Conservation (phyloP, 2,888 invertebrate genomes). For the Carabus problematicus region DNA sequence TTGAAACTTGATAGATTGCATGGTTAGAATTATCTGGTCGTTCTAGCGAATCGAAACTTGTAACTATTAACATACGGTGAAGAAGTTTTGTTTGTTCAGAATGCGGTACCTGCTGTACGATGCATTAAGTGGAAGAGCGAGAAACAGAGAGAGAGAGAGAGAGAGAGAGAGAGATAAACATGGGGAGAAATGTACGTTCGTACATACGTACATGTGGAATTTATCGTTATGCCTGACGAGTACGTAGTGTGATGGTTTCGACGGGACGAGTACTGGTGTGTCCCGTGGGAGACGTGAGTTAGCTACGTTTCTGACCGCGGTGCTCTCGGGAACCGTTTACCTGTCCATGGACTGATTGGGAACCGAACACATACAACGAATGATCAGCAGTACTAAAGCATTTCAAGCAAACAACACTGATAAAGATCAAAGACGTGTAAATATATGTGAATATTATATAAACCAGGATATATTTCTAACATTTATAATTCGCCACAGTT, state of each 20-base stretch:
- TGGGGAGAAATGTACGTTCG: slow-evolving; percentile 5
- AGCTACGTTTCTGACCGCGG: slow-evolving; percentile 56
- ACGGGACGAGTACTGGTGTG: not conserved
- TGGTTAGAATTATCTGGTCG: no score
- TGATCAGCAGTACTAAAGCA: slow-evolving; percentile 6
- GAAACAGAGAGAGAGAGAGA: no score
- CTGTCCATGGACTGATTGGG: slow-evolving; percentile 60
- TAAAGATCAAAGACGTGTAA: no score
- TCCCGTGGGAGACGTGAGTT: slow-evolving; percentile 58
- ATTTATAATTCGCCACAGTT: no score
- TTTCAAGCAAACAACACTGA: not conserved
- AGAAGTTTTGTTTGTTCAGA: no score
- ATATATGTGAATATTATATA: not conserved
- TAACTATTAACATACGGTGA: no score
- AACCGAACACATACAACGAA: slow-evolving; percentile 21
- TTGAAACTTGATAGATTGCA: no score
- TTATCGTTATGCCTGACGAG: slow-evolving; percentile 56
- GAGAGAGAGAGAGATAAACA: no score
- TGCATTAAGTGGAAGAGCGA: no score
- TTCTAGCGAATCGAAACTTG: no score
- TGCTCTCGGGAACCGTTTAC: slow-evolving; percentile 59
- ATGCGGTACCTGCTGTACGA: no score
- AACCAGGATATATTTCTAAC: no score
- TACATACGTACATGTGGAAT: slow-evolving; percentile 49
- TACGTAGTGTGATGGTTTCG: slow-evolving; percentile 14